Evolutionary conservation across 92 coral and sea anemone species (phyloP).

Genomic region (Scolanthus callimorphus): DNA sequence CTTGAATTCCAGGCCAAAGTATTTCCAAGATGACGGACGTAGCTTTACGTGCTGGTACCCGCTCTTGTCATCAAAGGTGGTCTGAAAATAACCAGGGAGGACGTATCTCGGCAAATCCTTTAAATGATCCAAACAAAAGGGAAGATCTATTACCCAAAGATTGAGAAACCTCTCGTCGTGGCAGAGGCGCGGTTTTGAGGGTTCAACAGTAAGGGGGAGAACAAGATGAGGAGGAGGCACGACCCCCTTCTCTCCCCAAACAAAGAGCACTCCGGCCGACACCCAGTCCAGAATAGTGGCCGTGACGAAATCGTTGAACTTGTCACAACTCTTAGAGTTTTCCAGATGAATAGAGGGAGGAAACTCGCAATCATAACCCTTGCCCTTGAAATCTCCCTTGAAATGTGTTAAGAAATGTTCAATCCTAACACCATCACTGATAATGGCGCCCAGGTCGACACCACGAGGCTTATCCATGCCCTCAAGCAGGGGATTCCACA

Average conservation of each 20-base stretch:
- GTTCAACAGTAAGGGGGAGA: conserved; percentile 6
- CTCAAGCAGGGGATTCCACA: neutral
- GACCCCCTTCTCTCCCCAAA: too few relatives aligned
- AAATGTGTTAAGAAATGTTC: conserved; percentile 7
- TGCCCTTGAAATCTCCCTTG: conserved; percentile 18
- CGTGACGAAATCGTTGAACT: conserved; percentile 12
- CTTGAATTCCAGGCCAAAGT: too few relatives aligned
- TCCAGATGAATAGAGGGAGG: conserved; percentile 16
- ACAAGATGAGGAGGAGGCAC: conserved; percentile 6
- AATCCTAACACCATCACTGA: conserved; percentile 18
- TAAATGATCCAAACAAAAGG: conserved; percentile 14
- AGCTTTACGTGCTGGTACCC: too few relatives aligned
- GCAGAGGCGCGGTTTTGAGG: conserved; percentile 14
- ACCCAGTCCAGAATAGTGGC: too few relatives aligned
- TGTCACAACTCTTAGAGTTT: conserved; percentile 10
- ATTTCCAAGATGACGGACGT: too few relatives aligned
- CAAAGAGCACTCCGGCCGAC: too few relatives aligned
- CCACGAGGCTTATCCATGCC: conserved; percentile 5
- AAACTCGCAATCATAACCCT: neutral
- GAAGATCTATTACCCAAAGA: conserved; percentile 14
- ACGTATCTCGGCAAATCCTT: conserved; percentile 22
- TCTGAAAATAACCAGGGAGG: conserved; percentile 11
- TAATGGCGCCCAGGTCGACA: neutral
- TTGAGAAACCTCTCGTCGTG: conserved; percentile 21
- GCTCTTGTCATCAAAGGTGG: conserved; percentile 12